Percentiles rank a stretch among this genome's conserved stretches.
Conservation (phyloP, 2,797 vertebrate species). For the Coluber constrictor region DNA sequence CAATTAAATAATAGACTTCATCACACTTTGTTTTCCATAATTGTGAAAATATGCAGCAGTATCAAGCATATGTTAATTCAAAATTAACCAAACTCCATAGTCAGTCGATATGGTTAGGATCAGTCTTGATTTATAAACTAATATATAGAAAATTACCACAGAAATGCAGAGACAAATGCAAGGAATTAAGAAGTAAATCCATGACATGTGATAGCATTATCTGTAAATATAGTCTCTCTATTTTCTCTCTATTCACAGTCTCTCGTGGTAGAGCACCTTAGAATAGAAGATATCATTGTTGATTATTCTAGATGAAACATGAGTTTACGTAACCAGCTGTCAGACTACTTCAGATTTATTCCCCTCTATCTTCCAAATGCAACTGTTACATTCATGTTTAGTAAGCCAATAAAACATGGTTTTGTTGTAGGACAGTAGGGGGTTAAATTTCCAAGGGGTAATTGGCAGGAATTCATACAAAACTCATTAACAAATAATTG, state of each 20-base stretch:
- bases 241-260: background rate
- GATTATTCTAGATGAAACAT: slow-evolving; percentile 18
- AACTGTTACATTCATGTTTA: slow-evolving; percentile 15
- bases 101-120: background rate
- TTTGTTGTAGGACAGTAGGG: slow-evolving; percentile 25
- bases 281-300: background rate
- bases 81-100: background rate
- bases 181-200: background rate
- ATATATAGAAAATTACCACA: background rate
- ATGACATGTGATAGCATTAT: background rate
- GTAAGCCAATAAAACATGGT: slow-evolving; percentile 39
- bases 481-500: slow-evolving; percentile 42
- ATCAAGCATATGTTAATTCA: background rate
- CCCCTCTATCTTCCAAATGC: slow-evolving; percentile 3
- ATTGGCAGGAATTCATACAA: slow-evolving; percentile 25
- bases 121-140: background rate
- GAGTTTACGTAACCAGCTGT: background rate
- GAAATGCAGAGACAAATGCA: background rate
- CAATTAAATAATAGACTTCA: background rate
- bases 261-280: background rate
- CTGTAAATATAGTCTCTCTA: background rate
- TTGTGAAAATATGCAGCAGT: background rate
- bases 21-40: background rate
- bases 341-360: slow-evolving; percentile 1
- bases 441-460: slow-evolving; percentile 43